Conservation (phyloP, 2,113 vertebrate genomes). For the Caracal caracal region DNA sequence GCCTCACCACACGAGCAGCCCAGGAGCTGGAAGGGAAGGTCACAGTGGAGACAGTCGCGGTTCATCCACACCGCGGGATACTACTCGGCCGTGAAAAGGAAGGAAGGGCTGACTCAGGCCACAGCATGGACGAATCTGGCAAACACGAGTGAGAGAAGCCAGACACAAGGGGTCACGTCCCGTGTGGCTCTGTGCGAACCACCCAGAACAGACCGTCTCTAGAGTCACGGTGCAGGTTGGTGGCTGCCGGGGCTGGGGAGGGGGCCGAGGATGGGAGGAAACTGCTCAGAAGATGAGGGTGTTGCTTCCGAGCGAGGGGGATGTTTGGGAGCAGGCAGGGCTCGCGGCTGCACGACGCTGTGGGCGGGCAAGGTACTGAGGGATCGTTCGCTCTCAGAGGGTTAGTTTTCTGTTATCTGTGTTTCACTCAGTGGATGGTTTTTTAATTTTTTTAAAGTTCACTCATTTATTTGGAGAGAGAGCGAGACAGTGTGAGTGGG, state of each 20-base stretch:
- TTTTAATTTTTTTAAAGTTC: background rate
- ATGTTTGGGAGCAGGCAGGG: too few species aligned
- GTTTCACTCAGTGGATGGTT: background rate
- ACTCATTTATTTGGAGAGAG: too few species aligned
- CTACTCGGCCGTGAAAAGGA: background rate
- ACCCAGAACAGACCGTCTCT: rapidly evolving
- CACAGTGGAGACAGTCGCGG: rapidly evolving
- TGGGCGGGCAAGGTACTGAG: rapidly evolving
- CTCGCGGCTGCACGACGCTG: rapidly evolving
- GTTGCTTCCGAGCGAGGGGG: rapidly evolving
- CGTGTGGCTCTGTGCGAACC: rapidly evolving
- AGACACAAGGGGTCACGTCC: rapidly evolving
- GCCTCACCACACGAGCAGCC: rapidly evolving
- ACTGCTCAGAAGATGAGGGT: background rate
- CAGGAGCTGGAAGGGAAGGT: rapidly evolving
- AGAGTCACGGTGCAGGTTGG: rapidly evolving
- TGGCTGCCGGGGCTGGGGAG: background rate
- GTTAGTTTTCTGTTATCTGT: background rate
- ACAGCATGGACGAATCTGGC: rapidly evolving
- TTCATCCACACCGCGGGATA: rapidly evolving
- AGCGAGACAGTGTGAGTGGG: too few species aligned
- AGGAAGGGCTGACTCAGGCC: too few species aligned
- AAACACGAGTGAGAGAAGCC: background rate
- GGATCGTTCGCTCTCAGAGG: background rate
- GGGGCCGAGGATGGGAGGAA: background rate